Evolutionary conservation across 2,797 vertebrate species (phyloP).

Genomic region (Fratercula arctica): DNA sequence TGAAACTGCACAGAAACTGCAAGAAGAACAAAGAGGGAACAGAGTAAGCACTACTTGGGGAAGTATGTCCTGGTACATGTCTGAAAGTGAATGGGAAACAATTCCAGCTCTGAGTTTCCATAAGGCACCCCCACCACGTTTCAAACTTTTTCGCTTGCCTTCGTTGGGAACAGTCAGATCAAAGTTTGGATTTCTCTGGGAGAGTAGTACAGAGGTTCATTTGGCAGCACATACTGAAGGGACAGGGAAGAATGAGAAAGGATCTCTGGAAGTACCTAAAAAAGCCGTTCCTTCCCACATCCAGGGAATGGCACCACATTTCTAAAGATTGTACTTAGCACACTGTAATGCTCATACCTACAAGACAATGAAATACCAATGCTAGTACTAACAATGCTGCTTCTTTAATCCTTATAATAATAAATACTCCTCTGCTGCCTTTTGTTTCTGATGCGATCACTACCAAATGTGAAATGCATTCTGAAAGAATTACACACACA

Average conservation of each 20-base stretch:
- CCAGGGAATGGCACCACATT: background rate
- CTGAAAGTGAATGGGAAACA: background rate
- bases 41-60: fast-evolving
- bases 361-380: background rate
- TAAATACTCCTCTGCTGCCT: background rate
- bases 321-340: fast-evolving
- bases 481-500: background rate
- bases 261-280: background rate
- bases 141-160: background rate
- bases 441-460: background rate
- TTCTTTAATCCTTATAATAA: background rate
- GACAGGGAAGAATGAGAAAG: background rate
- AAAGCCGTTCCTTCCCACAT: background rate
- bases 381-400: background rate
- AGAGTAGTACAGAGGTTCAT: background rate
- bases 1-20: fast-evolving
- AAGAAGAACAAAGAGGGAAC: background rate
- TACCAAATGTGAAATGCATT: background rate
- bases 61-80: background rate
- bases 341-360: background rate
- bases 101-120: background rate
- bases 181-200: background rate
- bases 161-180: background rate
- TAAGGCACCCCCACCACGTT: background rate
- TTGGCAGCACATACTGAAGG: background rate